Evolutionary conservation across 2,888 invertebrate species (phyloP).

Genomic region (Abrostola tripartita): DNA sequence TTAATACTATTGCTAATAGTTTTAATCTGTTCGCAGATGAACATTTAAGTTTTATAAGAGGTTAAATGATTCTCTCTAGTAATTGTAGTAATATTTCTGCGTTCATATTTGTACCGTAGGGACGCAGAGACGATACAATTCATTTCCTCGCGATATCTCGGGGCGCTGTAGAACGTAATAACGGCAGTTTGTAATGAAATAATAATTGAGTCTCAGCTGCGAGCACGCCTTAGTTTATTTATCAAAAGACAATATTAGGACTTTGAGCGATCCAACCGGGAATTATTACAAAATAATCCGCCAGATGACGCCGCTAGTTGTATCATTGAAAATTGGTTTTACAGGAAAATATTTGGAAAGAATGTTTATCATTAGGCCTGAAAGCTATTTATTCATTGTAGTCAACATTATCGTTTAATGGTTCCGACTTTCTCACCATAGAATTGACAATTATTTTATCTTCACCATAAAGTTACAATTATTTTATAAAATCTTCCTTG

Average conservation of each 20-base stretch:
- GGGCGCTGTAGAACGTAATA: constrained; percentile 60
- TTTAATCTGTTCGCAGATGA: too few relatives aligned
- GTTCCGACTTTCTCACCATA: not conserved
- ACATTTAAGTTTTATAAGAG: not conserved
- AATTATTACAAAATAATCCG: constrained; percentile 58
- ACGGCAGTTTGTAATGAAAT: constrained; percentile 70
- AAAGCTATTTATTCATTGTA: not conserved
- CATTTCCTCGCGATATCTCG: constrained; percentile 57
- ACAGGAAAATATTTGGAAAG: constrained; percentile 9
- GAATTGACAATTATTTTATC: not conserved
- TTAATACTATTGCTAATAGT: too few relatives aligned
- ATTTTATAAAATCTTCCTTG: too few relatives aligned
- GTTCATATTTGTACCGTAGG: constrained; percentile 3
- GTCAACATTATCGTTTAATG: not conserved
- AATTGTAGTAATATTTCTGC: constrained; percentile 27
- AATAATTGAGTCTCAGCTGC: constrained; percentile 67
- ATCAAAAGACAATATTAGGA: constrained; percentile 73
- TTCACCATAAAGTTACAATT: too few relatives aligned
- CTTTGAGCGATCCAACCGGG: constrained; percentile 57
- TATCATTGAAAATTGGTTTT: constrained; percentile 23
- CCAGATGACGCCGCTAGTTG: constrained; percentile 40
- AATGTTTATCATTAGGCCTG: constrained; percentile 4
- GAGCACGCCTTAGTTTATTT: constrained; percentile 65
- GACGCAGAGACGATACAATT: constrained; percentile 49
- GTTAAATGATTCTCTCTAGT: constrained; percentile 2